Evolutionary conservation across 2,888 invertebrate genomes (phyloP).

Genomic region (Drosophila picticornis): DNA sequence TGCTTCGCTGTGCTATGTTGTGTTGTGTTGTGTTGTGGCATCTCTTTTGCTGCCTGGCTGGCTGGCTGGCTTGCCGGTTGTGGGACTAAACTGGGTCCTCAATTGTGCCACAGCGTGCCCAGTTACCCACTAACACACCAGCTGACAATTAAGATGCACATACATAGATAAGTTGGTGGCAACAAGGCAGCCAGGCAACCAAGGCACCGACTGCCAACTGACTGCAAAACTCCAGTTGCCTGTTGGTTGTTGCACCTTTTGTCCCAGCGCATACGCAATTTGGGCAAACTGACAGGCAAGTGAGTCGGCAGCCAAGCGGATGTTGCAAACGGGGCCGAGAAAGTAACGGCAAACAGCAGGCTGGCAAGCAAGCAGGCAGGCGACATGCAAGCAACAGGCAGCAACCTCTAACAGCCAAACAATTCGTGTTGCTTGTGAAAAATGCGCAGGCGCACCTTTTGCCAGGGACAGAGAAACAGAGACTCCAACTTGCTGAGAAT

Average conservation of each 20-base stretch:
- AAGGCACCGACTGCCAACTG: conserved; percentile 18
- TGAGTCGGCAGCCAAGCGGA: conserved; percentile 55
- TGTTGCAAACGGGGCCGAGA: conserved; percentile 65
- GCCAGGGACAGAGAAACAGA: conserved; percentile 45
- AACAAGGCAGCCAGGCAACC: conserved; percentile 1
- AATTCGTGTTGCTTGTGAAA: conserved; percentile 70
- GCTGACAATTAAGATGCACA: conserved; percentile 80
- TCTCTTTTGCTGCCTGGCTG: conserved; percentile 34
- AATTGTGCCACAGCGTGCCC: conserved; percentile 65
- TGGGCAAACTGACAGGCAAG: conserved; percentile 74
- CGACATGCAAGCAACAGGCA: conserved; percentile 30
- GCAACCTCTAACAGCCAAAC: conserved; percentile 47
- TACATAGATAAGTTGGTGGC: conserved; percentile 67
- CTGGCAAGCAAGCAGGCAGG: conserved; percentile 59
- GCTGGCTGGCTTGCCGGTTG: not conserved
- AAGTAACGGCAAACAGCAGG: conserved; percentile 66
- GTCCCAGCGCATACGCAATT: conserved; percentile 73
- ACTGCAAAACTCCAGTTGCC: conserved; percentile 8
- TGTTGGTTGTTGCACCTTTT: conserved; percentile 58
- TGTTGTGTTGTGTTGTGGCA: conserved; percentile 5
- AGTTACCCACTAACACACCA: conserved; percentile 77
- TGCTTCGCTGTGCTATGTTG: conserved; percentile 4
- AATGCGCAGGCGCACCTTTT: conserved; percentile 79
- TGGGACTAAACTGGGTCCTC: conserved; percentile 55
- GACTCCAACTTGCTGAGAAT: conserved; percentile 7